Conservation (phyloP, 2,888 invertebrate genomes). For the Falcaria lacertinaria region DNA sequence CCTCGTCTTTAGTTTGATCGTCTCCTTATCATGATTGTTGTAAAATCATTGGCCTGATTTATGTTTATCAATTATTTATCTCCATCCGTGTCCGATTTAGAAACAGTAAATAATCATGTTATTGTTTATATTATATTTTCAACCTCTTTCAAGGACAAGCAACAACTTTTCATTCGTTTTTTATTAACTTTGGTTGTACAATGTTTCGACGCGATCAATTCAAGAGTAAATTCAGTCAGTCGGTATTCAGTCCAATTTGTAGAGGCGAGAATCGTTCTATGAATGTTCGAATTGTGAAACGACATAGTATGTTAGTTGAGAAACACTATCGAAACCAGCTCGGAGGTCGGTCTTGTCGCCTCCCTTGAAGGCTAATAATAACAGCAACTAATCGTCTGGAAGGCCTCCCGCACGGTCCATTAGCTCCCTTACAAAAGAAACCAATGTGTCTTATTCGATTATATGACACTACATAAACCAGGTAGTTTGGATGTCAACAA, state of each 20-base stretch:
- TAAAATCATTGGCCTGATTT: background rate
- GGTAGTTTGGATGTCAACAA: background rate
- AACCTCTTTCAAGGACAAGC: background rate
- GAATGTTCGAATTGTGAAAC: too few species aligned
- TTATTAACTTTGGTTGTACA: too few species aligned
- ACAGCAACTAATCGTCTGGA: constrained; percentile 10
- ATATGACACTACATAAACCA: too few species aligned
- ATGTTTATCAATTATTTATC: background rate
- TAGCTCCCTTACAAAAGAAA: background rate
- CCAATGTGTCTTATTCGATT: too few species aligned
- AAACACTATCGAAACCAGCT: background rate
- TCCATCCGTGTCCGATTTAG: background rate
- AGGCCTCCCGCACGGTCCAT: constrained; percentile 11
- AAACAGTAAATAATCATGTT: background rate
- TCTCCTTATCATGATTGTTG: background rate
- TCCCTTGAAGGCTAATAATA: constrained; percentile 16
- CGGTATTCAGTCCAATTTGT: too few species aligned
- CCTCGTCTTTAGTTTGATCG: background rate
- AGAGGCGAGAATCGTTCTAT: too few species aligned
- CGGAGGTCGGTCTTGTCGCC: constrained; percentile 8
- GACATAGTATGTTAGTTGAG: too few species aligned
- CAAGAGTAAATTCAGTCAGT: too few species aligned
- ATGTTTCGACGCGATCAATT: too few species aligned
- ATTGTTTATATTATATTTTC: background rate
- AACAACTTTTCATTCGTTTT: too few species aligned